Evolutionary conservation across 2,797 vertebrate species (phyloP).

Genomic region (Galagoides demidoff): DNA sequence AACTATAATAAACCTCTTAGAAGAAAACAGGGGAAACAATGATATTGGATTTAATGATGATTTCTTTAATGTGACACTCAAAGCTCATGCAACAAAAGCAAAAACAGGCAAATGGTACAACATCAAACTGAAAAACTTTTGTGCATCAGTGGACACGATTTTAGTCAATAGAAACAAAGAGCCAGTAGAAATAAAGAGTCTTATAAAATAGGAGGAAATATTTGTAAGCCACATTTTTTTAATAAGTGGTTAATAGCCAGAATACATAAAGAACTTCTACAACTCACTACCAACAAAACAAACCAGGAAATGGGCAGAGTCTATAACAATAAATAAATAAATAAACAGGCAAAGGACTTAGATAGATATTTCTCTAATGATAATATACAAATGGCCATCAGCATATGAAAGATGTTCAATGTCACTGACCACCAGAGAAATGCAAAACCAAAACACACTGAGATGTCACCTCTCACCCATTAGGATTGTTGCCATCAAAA

Average conservation of each 20-base stretch:
- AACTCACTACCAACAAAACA: neutral
- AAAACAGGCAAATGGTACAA: neutral
- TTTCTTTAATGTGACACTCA: neutral
- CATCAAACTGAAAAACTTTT: neutral
- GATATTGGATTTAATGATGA: neutral
- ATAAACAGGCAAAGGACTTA: neutral
- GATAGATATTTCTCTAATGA: neutral
- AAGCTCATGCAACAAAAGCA: neutral
- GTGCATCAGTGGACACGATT: neutral
- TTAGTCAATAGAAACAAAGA: conserved; percentile 10
- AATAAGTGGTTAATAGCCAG: neutral
- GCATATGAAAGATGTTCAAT: neutral
- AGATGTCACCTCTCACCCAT: neutral
- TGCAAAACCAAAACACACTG: neutral
- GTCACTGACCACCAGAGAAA: neutral
- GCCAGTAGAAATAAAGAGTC: neutral
- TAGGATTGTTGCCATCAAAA: neutral
- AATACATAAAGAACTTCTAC: neutral
- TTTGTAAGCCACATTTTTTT: conserved; percentile 2
- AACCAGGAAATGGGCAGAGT: neutral
- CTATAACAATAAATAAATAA: neutral
- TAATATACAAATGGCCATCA: neutral
- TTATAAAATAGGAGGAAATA: neutral
- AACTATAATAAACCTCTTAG: neutral
- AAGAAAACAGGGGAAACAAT: neutral